Conservation (phyloP, 2,113 vertebrate species). For the Saccopteryx leptura region DNA sequence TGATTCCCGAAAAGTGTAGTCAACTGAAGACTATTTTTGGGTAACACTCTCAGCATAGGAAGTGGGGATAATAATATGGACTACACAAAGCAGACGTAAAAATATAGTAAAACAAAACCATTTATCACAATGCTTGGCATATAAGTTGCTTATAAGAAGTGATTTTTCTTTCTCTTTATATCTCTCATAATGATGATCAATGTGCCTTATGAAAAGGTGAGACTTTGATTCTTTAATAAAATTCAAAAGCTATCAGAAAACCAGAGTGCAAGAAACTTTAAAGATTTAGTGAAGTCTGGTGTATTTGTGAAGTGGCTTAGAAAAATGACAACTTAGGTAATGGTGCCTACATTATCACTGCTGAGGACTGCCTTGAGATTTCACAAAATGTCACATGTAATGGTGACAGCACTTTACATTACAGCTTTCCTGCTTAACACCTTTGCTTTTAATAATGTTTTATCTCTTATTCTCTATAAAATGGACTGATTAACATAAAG, state of each 20-base stretch:
- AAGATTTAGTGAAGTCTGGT: not conserved
- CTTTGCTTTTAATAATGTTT: constrained; percentile 59
- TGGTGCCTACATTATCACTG: constrained; percentile 1
- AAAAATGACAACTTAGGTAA: constrained; percentile 54
- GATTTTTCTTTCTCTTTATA: not conserved
- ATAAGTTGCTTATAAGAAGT: not conserved
- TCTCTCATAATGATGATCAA: not conserved
- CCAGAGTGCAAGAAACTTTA: not conserved
- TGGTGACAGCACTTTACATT: constrained; percentile 47
- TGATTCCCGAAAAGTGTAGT: not conserved
- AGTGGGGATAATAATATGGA: not conserved
- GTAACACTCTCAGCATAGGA: not conserved
- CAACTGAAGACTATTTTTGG: not conserved
- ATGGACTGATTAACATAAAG: constrained; percentile 29
- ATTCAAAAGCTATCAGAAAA: constrained; percentile 55
- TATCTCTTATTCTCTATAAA: constrained; percentile 56
- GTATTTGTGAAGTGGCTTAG: constrained; percentile 60
- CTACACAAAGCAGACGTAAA: not conserved
- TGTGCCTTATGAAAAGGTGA: constrained; percentile 37
- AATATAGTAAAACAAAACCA: not conserved
- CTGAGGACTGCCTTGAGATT: constrained; percentile 57
- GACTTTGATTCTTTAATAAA: constrained; percentile 37
- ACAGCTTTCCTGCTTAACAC: constrained; percentile 36
- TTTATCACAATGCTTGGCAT: not conserved
- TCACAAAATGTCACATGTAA: constrained; percentile 47